phyloP scores from a whole-genome alignment of 2,888 invertebrate species.

The Hymenopus coronatus region DNA sequence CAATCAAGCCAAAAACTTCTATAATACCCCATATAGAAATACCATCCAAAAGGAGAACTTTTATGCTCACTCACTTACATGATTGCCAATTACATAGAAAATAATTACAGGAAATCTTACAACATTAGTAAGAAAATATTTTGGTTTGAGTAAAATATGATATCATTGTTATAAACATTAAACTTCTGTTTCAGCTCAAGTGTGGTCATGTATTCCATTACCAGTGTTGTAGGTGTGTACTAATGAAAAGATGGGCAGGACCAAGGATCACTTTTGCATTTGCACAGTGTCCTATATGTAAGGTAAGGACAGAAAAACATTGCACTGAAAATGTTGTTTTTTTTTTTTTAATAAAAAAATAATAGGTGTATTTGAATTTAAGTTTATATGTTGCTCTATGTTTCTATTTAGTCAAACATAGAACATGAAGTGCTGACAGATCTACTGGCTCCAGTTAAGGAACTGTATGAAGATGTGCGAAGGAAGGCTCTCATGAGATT shows the following conservation, averaged over 20 bases:
- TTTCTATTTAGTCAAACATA: slow-evolving; percentile 64
- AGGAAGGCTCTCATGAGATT: slow-evolving; percentile 93
- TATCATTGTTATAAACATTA: no score
- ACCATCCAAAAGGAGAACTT: no score
- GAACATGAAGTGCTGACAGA: slow-evolving; percentile 77
- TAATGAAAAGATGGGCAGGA: slow-evolving; percentile 88
- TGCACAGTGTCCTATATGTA: slow-evolving; percentile 94
- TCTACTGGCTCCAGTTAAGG: slow-evolving; percentile 74
- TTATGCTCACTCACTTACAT: no score
- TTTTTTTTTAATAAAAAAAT: no score
- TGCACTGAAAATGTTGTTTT: no score
- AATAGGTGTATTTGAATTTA: no score
- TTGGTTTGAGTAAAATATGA: no score
- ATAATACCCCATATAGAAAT: no score
- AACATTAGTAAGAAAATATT: no score
- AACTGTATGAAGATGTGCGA: slow-evolving; percentile 83
- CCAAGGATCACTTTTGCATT: slow-evolving; percentile 96
- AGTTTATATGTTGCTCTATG: neutral
- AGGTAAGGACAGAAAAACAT: slow-evolving; percentile 45
- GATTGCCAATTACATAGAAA: no score
- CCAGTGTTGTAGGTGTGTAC: slow-evolving; percentile 83
- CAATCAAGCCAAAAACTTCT: no score
- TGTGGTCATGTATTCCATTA: slow-evolving; percentile 97
- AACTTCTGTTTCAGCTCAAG: slow-evolving; percentile 58
- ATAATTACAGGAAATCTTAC: no score